A percentile compares a stretch with the other conserved stretches of the same genome.
Evolutionary conservation across 2,888 invertebrate species (phyloP).

Genomic region (Dugesia japonica): DNA sequence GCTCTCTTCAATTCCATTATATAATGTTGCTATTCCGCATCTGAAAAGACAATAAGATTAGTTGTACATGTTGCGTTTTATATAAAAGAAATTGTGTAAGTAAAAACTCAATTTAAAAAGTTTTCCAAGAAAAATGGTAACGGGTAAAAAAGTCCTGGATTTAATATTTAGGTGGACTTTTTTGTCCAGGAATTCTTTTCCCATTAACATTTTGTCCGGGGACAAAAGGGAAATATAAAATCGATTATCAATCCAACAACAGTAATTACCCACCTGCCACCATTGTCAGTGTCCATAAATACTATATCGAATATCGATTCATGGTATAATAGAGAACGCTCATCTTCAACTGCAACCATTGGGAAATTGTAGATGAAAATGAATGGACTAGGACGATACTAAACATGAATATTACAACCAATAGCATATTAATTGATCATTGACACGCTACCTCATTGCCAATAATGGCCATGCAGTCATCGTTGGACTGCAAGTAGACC

Average conservation of each 20-base stretch:
- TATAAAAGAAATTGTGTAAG: too few species aligned
- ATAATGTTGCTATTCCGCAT: background rate
- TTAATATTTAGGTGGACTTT: too few species aligned
- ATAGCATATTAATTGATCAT: too few species aligned
- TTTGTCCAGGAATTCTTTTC: too few species aligned
- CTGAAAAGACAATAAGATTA: background rate
- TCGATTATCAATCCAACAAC: too few species aligned
- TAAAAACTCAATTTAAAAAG: too few species aligned
- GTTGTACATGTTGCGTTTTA: too few species aligned
- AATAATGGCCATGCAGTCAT: background rate
- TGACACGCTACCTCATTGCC: too few species aligned
- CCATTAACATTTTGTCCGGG: too few species aligned
- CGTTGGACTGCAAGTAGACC: background rate
- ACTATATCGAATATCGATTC: background rate
- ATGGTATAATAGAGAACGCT: background rate
- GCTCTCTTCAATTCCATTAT: background rate
- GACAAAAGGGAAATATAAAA: too few species aligned
- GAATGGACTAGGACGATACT: constrained; percentile 7
- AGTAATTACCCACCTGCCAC: background rate
- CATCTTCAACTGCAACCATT: background rate
- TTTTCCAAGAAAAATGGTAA: too few species aligned
- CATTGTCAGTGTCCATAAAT: background rate
- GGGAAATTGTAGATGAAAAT: background rate
- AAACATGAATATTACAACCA: background rate
- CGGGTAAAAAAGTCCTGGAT: too few species aligned